Conservation (phyloP, 2,888 invertebrate species). For the Philereme transversata region DNA sequence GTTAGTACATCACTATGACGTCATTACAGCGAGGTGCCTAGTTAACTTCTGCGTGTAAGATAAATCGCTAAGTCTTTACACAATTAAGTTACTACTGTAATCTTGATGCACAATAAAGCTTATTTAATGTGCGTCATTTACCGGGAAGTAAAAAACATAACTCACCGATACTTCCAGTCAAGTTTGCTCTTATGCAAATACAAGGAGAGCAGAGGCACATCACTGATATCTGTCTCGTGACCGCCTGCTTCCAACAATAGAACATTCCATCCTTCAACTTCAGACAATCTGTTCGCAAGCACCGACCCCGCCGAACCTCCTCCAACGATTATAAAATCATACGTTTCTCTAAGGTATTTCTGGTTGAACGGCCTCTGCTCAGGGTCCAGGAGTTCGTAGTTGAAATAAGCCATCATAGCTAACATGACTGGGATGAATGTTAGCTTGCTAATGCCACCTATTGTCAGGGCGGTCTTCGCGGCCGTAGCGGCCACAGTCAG, state of each 20-base stretch:
- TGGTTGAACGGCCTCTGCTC: conserved; percentile 91
- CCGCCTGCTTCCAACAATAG: conserved; percentile 93
- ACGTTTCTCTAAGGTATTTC: conserved; percentile 86
- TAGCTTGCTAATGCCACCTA: conserved; percentile 89
- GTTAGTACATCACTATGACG: no score
- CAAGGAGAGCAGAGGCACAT: conserved; percentile 93
- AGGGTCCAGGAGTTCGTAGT: conserved; percentile 93
- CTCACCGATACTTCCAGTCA: conserved; percentile 94
- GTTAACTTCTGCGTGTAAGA: no score
- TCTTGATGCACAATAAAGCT: conserved; percentile 14
- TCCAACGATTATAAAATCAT: conserved; percentile 93
- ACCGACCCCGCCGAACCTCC: conserved; percentile 94
- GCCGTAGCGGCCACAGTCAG: conserved; percentile 84
- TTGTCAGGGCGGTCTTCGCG: conserved; percentile 87
- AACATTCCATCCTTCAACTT: conserved; percentile 90
- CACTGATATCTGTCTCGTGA: conserved; percentile 93
- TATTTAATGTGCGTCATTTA: conserved; percentile 3
- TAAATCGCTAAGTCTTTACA: conserved; percentile 9
- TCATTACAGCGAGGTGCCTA: no score
- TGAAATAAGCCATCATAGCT: conserved; percentile 91
- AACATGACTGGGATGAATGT: conserved; percentile 90
- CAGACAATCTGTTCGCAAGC: conserved; percentile 91
- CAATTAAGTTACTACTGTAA: conserved; percentile 25
- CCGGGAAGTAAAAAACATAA: conserved; percentile 8
- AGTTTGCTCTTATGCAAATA: conserved; percentile 95